Percentiles rank a stretch among this genome's conserved stretches.
phyloP scores from a whole-genome alignment of 2,888 invertebrate species.

The Mythimna lalbum region DNA sequence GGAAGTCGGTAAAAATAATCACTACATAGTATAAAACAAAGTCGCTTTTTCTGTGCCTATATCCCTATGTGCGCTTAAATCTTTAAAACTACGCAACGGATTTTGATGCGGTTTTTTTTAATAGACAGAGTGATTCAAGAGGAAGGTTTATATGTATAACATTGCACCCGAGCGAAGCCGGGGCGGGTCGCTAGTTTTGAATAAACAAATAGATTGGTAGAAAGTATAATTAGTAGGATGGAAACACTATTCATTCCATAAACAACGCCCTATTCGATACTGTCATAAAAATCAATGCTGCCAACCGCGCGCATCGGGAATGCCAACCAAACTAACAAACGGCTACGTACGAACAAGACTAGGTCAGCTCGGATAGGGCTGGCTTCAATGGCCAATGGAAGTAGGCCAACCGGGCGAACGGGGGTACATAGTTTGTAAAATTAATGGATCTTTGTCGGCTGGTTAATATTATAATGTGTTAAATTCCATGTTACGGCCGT shows the following conservation, averaged over 20 bases:
- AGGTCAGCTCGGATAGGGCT: conserved; percentile 33
- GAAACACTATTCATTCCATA: background rate
- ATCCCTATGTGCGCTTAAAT: too few relatives aligned
- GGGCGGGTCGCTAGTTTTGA: too few relatives aligned
- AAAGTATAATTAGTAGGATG: background rate
- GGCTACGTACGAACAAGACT: conserved; percentile 2
- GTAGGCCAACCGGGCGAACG: conserved; percentile 45
- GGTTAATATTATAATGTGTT: conserved; percentile 10
- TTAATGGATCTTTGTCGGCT: conserved; percentile 9
- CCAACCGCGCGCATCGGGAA: conserved; percentile 11
- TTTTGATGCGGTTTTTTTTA: too few relatives aligned
- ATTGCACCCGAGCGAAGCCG: too few relatives aligned
- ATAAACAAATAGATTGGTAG: too few relatives aligned
- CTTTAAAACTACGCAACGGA: too few relatives aligned
- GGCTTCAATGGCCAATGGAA: conserved; percentile 11
- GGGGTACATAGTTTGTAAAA: conserved; percentile 25
- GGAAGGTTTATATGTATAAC: too few relatives aligned
- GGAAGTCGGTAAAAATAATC: too few relatives aligned
- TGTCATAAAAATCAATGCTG: conserved; percentile 36
- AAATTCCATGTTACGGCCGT: background rate
- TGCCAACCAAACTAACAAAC: conserved; percentile 16
- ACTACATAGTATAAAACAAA: too few relatives aligned
- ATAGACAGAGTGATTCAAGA: too few relatives aligned
- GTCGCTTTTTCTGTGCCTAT: too few relatives aligned
- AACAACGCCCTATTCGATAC: background rate